phyloP scores from a whole-genome alignment of 2,113 vertebrate species.

The Petaurus breviceps region DNA sequence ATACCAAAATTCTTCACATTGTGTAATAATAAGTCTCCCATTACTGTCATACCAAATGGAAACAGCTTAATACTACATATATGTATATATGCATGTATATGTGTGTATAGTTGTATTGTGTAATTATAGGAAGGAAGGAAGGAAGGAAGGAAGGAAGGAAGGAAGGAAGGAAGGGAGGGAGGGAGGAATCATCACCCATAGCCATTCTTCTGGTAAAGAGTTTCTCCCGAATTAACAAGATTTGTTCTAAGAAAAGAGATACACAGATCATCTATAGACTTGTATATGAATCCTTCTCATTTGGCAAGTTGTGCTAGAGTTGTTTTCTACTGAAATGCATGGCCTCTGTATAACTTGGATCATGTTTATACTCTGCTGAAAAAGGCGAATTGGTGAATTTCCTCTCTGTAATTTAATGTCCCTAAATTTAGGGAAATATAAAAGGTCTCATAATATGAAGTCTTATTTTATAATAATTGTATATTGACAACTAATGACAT shows the following conservation, averaged over 20 bases:
- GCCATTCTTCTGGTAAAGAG: background rate
- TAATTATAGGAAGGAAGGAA: too few relatives aligned
- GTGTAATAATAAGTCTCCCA: background rate
- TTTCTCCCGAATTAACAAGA: background rate
- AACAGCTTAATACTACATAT: conserved; percentile 38
- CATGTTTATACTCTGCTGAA: background rate
- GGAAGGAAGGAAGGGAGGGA: too few relatives aligned
- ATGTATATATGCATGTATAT: too few relatives aligned
- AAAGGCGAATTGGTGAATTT: background rate
- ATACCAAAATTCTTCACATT: conserved; percentile 10
- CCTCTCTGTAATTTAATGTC: conserved; percentile 40
- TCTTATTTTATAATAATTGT: background rate
- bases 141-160: background rate
- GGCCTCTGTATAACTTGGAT: background rate
- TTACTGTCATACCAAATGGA: conserved; percentile 59
- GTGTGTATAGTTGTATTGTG: too few relatives aligned
- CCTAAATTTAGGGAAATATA: background rate
- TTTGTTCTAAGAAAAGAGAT: background rate
- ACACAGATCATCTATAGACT: background rate
- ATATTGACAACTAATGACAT: background rate
- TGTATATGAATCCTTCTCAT: background rate
- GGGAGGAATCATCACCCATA: background rate
- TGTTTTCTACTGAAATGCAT: background rate
- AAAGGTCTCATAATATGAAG: conserved; percentile 6
- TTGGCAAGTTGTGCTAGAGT: background rate